Base-by-base conservation (phyloP, 2,888 invertebrate genomes). In the Drosophila infuscata region DNA sequence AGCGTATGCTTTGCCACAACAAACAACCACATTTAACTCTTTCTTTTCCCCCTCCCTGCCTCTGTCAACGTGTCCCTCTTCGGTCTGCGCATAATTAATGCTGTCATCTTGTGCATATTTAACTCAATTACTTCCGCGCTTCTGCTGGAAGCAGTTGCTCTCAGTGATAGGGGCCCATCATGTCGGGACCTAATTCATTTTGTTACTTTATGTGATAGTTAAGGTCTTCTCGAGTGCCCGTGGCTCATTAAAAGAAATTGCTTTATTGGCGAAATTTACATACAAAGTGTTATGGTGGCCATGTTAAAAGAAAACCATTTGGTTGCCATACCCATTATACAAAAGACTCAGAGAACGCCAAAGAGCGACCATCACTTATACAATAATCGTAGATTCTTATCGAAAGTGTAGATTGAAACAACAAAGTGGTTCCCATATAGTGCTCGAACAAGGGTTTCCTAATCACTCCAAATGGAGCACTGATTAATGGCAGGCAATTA, bases 51-150 rank as follows among this genome's bases (percentile, higher is more conserved):
- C 20, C 20, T 57, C 33, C 25, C 5, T 11, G 4, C 32, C 12
- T 25, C 17, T 25, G 15, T 57, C 20, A 38, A n/a, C 48, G 3
- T 11, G 52, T 43, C 32, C 41, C 36, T 52, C 17, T 15, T 9
- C 35, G 56, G 25, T 70, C 58, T 73, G 83, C 64, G 80, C 84
- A 88, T 88, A 88, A 87, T 88, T 88, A 86, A 87, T 83, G 86
- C 88, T 88, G 86, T 88, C 86, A 88, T 83, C 86, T 88, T 86
- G 81, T 83, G 86, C 86, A 87, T 87, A 86, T 88, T 87, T 86
- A 87, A 87, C 86, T 87, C 86, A 87, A 87, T 87, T 87, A 87
- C 86, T 88, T 86, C 86, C 88, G 88, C 78, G 75, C 88, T 79
- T 75, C 76, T 74, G 48, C 41, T 70, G 71, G 68, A 70, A 68